Percentiles rank a stretch among this genome's conserved stretches.
Conservation (phyloP, 2,797 vertebrate genomes). For the Acipenser oxyrinchus region DNA sequence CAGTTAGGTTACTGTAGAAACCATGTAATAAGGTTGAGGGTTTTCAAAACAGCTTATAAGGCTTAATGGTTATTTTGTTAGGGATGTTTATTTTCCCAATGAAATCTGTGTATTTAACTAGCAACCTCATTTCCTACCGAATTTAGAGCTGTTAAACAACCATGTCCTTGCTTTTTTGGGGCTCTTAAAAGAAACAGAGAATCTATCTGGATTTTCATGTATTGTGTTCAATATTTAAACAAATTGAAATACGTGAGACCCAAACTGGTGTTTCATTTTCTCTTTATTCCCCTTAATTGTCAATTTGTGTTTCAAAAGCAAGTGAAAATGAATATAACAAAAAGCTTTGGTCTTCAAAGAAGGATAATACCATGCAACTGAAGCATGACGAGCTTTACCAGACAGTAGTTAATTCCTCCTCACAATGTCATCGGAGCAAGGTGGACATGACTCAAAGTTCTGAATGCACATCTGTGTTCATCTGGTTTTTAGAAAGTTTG, state of each 20-base stretch:
- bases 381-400: constrained; percentile 27
- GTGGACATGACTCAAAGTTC: constrained; percentile 16
- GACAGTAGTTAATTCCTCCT: constrained; percentile 3
- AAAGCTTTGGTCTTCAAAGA: not conserved
- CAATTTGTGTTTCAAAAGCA: too few species aligned
- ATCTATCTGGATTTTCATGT: too few species aligned
- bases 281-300: too few species aligned
- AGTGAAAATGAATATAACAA: too few species aligned
- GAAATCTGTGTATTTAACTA: constrained; percentile 57
- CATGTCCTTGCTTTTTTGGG: too few species aligned
- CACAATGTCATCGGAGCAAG: constrained; percentile 25
- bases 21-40: constrained; percentile 61
- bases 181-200: too few species aligned
- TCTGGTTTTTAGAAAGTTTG: constrained; percentile 3
- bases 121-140: constrained; percentile 42
- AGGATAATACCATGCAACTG: constrained; percentile 20
- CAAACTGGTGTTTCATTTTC: too few species aligned
- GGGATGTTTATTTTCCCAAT: constrained; percentile 61
- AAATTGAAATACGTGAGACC: too few species aligned
- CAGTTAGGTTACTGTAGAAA: constrained; percentile 50
- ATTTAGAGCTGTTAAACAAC: too few species aligned
- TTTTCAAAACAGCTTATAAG: constrained; percentile 69
- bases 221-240: too few species aligned
- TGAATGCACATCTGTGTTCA: not conserved
- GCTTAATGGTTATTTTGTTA: constrained; percentile 65